Evolutionary conservation across 1,140 invertebrate genomes (phyloP), one percentile per base, ranked within the genome.

Genomic region (Drepana arcuata): DNA sequence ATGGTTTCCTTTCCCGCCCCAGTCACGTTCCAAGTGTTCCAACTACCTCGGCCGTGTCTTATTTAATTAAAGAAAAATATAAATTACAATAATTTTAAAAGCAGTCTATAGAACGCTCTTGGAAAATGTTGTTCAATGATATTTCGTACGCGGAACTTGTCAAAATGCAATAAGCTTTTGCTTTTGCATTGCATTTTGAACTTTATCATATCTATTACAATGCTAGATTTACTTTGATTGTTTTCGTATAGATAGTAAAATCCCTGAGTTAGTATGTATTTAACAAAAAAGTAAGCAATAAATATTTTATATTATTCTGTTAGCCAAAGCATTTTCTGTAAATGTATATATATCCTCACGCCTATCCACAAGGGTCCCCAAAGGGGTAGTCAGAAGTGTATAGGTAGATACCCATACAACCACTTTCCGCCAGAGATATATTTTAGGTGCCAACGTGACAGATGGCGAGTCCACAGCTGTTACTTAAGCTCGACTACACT

Each of bases 31-130:
- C 41, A 37, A 46, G 25, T 43, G 58, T 51, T 43, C 46, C 41
- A 37, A 46, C 28, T 43, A 55, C 52, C 49, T 60, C 52, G 37
- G 35, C 40, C 42, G 45, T 46, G 45, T 58, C 50, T 62, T 54
- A 62, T 62, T 58, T 62, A 62, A 62, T 62, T 58, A 62, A 62
- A 62, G 54, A 58, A 58, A 58, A 62, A 62, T 62, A 62, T 58
- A 62, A 54, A 58, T 62, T 62, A 54, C 34, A 51, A 58, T 54
- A 54, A 57, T 57, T 58, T 58, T 62, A 48, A 37, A 49, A 40
- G 31, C 29, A 29, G 15, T 26, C 24, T 21, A 5, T 4, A 4
- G 18, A 21, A 21, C 4, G 18, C 4, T 5, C 18, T 21, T 4
- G 9, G 18, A 21, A 21, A 21, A 5, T 21, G 4, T 21, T 21